Percentiles rank a stretch among this genome's conserved stretches.
These are phyloP conservation scores for Nettapus auritus DNA, from an alignment of 2,113 vertebrate genomes.

Conservation along the genomic window DNA sequence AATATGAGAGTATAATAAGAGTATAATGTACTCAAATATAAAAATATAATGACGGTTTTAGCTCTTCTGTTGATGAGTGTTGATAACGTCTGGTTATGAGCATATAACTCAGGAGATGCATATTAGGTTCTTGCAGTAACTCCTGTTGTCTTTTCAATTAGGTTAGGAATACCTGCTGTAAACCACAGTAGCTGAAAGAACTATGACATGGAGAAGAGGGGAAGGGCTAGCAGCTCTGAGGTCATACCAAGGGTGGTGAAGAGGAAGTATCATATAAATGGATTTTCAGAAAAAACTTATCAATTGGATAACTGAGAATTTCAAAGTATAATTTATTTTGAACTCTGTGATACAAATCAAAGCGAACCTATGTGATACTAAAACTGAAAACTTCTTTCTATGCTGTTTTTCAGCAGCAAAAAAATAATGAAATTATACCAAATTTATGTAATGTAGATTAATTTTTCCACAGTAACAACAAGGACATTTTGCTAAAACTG, in stretches of 20 bases:
- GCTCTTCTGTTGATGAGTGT: background rate
- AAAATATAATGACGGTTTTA: background rate
- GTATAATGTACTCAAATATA: background rate
- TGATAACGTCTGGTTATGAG: background rate
- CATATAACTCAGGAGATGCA: background rate
- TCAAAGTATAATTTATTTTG: background rate
- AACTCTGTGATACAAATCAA: background rate
- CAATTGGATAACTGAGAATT: background rate
- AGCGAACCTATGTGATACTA: background rate
- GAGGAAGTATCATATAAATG: background rate
- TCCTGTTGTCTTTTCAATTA: background rate
- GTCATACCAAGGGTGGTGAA: background rate
- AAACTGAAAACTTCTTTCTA: background rate
- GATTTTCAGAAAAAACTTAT: background rate
- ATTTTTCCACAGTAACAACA: background rate
- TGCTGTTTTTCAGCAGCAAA: background rate
- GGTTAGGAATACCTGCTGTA: background rate
- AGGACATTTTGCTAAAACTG: background rate
- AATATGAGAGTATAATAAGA: background rate
- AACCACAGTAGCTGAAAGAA: background rate
- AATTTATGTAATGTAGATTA: background rate
- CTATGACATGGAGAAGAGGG: background rate
- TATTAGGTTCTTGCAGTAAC: background rate
- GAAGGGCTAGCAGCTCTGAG: background rate
- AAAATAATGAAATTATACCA: background rate